phyloP scores from a whole-genome alignment of 2,888 invertebrate genomes.

The Rhagonycha fulva region DNA sequence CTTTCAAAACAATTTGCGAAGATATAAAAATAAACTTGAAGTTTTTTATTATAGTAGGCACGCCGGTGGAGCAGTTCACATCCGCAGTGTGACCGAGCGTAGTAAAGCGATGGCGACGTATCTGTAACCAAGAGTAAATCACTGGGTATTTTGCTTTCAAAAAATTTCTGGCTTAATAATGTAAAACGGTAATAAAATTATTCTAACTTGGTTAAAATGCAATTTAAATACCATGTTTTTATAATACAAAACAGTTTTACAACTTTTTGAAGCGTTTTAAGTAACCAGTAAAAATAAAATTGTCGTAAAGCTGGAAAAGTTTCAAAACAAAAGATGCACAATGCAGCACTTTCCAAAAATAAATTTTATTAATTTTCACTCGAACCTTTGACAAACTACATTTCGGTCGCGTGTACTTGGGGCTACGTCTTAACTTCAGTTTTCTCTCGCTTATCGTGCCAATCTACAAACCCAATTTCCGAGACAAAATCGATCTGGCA shows the following conservation, averaged over 20 bases:
- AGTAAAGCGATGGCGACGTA: no score
- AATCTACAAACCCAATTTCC: slow-evolving; percentile 55
- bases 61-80: neutral
- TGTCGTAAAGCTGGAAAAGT: neutral
- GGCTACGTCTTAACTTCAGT: slow-evolving; percentile 34
- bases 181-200: neutral
- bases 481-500: slow-evolving; percentile 50
- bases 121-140: no score
- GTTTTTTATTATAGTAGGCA: no score
- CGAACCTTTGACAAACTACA: slow-evolving; percentile 36
- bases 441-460: slow-evolving; percentile 38
- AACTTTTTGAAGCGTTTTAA: neutral
- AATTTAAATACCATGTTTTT: neutral
- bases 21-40: no score
- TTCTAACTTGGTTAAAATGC: neutral
- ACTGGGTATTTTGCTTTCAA: no score
- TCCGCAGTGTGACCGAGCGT: neutral
- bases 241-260: neutral
- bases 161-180: no score
- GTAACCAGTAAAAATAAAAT: neutral
- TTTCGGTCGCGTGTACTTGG: slow-evolving; percentile 34
- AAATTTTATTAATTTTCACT: slow-evolving; percentile 24
- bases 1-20: no score
- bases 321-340: neutral
- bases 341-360: neutral